Evolutionary conservation across 1,140 invertebrate species (phyloP).

Genomic region (Pseudachorutes palmiensis): DNA sequence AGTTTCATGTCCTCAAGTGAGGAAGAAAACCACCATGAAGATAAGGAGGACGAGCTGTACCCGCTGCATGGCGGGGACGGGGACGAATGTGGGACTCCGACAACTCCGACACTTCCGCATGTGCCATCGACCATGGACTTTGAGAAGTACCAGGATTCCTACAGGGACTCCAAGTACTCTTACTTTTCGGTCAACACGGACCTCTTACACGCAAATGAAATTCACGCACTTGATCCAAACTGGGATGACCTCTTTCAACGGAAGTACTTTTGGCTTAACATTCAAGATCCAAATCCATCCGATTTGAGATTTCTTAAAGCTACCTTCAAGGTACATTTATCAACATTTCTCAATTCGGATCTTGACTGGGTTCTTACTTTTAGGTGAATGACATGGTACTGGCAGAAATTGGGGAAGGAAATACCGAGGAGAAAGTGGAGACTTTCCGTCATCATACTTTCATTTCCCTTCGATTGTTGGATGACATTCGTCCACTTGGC

Average conservation of each 20-base stretch:
- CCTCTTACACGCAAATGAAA: not conserved
- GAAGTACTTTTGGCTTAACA: conserved; percentile 1
- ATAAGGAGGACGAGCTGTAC: not conserved
- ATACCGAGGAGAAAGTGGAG: conserved; percentile 5
- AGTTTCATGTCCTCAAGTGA: not conserved
- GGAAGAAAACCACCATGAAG: not conserved
- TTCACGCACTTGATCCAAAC: not conserved
- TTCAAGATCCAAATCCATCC: not conserved
- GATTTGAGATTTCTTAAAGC: not conserved
- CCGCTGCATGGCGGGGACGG: not conserved
- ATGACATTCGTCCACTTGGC: not conserved
- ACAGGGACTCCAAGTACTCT: not conserved
- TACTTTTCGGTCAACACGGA: not conserved
- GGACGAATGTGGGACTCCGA: not conserved
- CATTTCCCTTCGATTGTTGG: not conserved
- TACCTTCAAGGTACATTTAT: not conserved
- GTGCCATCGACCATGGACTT: not conserved
- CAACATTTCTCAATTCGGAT: not conserved
- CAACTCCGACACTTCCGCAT: not conserved
- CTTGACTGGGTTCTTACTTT: not conserved
- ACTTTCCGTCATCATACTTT: not conserved
- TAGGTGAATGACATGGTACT: not conserved
- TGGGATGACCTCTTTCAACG: not conserved
- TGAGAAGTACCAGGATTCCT: not conserved
- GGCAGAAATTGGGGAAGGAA: not conserved